Evolutionary conservation across 2,888 invertebrate genomes (phyloP).

Genomic region (Argyresthia albistria): DNA sequence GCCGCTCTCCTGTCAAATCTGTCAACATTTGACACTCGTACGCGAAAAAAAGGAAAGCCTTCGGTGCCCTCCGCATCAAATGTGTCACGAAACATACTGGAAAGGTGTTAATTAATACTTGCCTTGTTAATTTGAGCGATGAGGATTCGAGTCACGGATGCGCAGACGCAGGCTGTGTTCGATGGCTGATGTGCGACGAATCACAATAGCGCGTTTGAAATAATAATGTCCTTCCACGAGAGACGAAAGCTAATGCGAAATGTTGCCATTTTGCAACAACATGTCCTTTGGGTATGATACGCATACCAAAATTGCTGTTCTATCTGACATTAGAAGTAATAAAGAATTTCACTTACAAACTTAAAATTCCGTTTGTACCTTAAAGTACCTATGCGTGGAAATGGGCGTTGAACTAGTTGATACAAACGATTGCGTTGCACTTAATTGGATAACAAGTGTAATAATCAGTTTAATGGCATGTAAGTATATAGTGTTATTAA

Average conservation of each 20-base stretch:
- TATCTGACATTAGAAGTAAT: background rate
- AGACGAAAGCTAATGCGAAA: conserved; percentile 40
- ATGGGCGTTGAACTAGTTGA: background rate
- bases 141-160: conserved; percentile 2
- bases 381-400: background rate
- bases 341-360: conserved; percentile 2
- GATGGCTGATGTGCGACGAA: conserved; percentile 25
- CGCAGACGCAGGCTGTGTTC: conserved; percentile 16
- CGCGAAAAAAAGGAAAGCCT: conserved; percentile 14
- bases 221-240: conserved; percentile 49
- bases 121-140: conserved; percentile 1
- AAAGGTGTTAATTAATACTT: conserved; percentile 42
- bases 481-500: too few relatives aligned
- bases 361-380: background rate
- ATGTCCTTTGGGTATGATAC: conserved; percentile 21
- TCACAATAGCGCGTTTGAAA: conserved; percentile 26
- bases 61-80: conserved; percentile 6
- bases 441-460: too few relatives aligned
- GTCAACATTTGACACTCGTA: conserved; percentile 2
- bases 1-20: conserved; percentile 23
- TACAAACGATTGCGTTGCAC: too few relatives aligned
- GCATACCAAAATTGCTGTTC: conserved; percentile 23
- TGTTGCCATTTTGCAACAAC: conserved; percentile 38
- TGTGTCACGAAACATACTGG: conserved; percentile 23
- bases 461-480: too few relatives aligned